A percentile compares a stretch with the other conserved stretches of the same genome.
These are phyloP conservation scores for Monomorium pharaonis DNA, from an alignment of 1,140 invertebrate genomes.

Conservation along the genomic window DNA sequence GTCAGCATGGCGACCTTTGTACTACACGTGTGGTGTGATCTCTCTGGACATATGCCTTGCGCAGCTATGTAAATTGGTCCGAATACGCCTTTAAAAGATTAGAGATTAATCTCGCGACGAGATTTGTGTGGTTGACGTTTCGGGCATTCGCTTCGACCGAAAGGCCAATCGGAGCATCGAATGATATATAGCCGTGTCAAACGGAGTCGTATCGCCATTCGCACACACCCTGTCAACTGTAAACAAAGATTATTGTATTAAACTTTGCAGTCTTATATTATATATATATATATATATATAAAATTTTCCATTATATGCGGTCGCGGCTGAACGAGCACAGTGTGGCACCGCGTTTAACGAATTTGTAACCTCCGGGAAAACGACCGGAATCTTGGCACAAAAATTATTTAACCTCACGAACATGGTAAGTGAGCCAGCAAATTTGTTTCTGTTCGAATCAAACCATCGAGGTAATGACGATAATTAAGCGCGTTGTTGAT, in stretches of 20 bases:
- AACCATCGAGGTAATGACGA: not conserved
- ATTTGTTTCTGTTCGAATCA: not conserved
- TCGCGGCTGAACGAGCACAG: not conserved
- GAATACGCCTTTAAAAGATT: not conserved
- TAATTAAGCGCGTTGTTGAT: not conserved
- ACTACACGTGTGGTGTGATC: not conserved
- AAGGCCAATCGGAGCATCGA: not conserved
- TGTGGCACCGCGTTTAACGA: not conserved
- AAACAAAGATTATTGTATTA: conserved; percentile 46
- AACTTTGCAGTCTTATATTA: not conserved
- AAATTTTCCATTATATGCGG: not conserved
- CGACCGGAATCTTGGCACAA: not conserved
- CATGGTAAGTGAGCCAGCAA: conserved; percentile 6
- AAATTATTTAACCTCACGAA: conserved; percentile 26
- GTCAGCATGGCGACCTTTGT: not conserved
- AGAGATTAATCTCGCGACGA: not conserved
- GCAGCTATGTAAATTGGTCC: not conserved
- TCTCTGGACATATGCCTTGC: not conserved
- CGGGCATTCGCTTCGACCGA: not conserved
- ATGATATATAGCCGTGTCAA: conserved; percentile 28
- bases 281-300: too few relatives aligned
- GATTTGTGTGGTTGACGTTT: not conserved
- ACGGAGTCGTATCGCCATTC: not conserved
- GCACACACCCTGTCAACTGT: conserved; percentile 24
- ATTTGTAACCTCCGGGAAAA: not conserved